Evolutionary conservation across 1,140 invertebrate species (phyloP), one percentile per base, ranked within the genome.

Genomic region (Thaumetopoea pityocampa): DNA sequence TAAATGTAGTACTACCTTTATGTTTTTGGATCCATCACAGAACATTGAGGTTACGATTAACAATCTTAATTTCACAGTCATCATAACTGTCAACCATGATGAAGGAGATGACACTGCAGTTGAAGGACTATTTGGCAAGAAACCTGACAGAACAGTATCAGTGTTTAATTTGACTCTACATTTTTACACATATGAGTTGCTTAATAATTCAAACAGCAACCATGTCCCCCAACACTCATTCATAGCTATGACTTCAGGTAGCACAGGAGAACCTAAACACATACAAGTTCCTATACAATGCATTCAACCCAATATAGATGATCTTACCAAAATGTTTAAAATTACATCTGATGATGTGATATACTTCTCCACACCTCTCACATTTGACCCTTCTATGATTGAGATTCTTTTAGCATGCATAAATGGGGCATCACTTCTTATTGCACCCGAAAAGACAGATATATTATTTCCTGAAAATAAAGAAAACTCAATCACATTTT

Each of bases 311-410:
- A 93, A 93, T 71, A 87, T 92, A 29, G 56, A 78, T 47, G 86
- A 89, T 49, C 83, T 93, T 14, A 87, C 80, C 15, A 82, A 71
- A 56, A 69, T 88, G 37, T 86, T 91, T 35, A 45, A 78, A 4
- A 68, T 91, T 3, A 70, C 60, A n/a, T 16, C 55, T 5, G 23
- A 34, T 7, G 93, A 95, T 82, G 73, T 90, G 38, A 88, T 95
- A 45, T 90, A 91, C 56, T 89, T 92, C 54, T 86, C 90, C 3
- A 92, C 93, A 29, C 90, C 91, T 10, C 63, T 93, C 22, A 94
- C 92, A 23, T 96, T 96, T 89, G 94, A 96, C 78, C 94, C 94
- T 5, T 91, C 90, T 28, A 87, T 94, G 51, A 67, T 95, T 23
- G 94, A 95, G 81, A 86, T 95, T 24, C 90, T 94, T 62, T 69